Base-by-base conservation (phyloP, 2,113 vertebrate species). In the Gobiocypris rarus region DNA sequence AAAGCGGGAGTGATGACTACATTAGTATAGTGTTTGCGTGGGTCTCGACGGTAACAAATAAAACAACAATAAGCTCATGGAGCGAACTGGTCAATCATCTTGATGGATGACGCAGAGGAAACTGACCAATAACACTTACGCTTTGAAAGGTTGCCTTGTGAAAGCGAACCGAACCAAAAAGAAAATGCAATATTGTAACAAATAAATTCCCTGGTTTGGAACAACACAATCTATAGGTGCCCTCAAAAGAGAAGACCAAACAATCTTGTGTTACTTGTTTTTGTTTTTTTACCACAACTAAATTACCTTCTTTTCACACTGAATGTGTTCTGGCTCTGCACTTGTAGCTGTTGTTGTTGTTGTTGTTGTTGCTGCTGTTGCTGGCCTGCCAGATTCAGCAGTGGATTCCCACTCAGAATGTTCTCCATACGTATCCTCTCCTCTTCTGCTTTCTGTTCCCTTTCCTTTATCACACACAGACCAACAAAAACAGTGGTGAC, bases 401-500 rank as follows among this genome's bases (percentile, higher is more conserved):
- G 91, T 1, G 97, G 98, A 90, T 99, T 99, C 17, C 98, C 97
- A 67, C 97, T 99, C 84, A 99, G 90, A 83, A 99, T 99, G 83
- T 99, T 99, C 90, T 99, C 97, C 97, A 99, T 99, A 17, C 97
- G 94, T 90, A 99, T 99, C 77, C 97, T 94, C 90, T 99, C 98
- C 88, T 99, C 97, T 89, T 99, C 98, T 1, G 97, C 97, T 85
- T 99, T 99, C 88, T 98, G 97, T 89, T 99, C 98, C 88, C 96
- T 95, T 45, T 99, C 97, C 97, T 99, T 88, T 83, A n/a, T 91
- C 65, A 52, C 58, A 83, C 59, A 41, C 9, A 84, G 54, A 69
- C 2, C 82, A 71, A 83, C 65, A 67, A 9, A 82, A 80, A 73
- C 19, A 58, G 50, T 15, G 14, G 75, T 61, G 19, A 50, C 50